These are phyloP conservation scores for Rhinolophus sinicus DNA, from an alignment of 2,113 vertebrate species.

Conservation along the genomic window DNA sequence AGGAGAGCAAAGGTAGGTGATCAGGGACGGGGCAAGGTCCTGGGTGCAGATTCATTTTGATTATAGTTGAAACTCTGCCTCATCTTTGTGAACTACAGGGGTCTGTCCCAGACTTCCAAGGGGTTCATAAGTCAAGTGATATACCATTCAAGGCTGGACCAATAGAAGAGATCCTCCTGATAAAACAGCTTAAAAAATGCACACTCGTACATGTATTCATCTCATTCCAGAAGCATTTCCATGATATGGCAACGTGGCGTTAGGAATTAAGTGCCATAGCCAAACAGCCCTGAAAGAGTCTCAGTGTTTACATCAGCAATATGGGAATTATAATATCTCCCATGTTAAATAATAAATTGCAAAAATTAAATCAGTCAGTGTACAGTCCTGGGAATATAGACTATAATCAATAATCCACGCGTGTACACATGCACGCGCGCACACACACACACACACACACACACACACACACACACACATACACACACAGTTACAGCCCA, in stretches of 20 bases:
- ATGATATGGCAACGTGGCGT: fast-evolving
- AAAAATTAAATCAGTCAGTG: background rate
- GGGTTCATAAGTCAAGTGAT: background rate
- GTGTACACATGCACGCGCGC: fast-evolving
- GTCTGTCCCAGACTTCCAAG: background rate
- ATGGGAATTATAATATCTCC: background rate
- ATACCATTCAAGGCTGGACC: background rate
- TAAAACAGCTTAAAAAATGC: background rate
- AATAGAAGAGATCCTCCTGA: background rate
- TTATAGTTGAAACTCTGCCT: background rate
- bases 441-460: background rate
- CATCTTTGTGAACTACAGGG: background rate
- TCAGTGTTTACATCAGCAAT: background rate
- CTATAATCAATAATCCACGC: background rate
- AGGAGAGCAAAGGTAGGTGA: conserved; percentile 61
- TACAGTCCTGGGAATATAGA: background rate
- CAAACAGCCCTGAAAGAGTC: background rate
- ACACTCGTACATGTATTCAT: fast-evolving
- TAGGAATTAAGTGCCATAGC: background rate
- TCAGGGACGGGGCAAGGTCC: background rate
- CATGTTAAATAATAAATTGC: fast-evolving
- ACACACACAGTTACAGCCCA: background rate
- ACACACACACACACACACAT: background rate
- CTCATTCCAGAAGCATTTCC: background rate
- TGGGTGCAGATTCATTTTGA: background rate